A percentile compares a stretch with the other conserved stretches of the same genome.
Evolutionary conservation across 2,888 invertebrate genomes (phyloP).

Genomic region (Scotopteryx bipunctaria): DNA sequence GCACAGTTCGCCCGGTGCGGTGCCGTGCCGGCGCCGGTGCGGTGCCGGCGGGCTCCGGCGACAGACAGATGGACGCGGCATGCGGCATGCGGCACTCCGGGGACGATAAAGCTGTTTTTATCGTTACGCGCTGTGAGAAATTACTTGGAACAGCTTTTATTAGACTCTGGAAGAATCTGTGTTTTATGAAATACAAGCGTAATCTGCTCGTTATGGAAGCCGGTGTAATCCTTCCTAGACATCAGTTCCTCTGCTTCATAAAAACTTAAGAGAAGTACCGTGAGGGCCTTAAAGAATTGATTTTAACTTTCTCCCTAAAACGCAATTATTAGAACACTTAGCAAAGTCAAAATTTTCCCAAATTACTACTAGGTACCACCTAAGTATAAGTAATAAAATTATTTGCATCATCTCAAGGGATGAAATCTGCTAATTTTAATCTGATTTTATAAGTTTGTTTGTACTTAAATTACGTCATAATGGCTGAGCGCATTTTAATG

Average conservation of each 20-base stretch:
- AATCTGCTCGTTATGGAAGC: neutral
- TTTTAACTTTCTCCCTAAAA: no score
- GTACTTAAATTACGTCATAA: no score
- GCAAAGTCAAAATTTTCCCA: no score
- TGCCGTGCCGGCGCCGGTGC: neutral
- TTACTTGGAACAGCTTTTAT: constrained; percentile 17
- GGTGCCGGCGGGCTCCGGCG: neutral
- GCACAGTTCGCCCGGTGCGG: neutral
- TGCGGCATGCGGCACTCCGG: constrained; percentile 13
- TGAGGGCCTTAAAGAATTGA: no score
- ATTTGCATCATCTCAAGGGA: no score
- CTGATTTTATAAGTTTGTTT: no score
- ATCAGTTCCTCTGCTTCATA: neutral
- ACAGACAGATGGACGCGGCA: constrained; percentile 16
- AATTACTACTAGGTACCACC: no score
- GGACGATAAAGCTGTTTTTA: constrained; percentile 19
- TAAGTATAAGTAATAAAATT: no score
- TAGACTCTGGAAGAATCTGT: constrained; percentile 3
- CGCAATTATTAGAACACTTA: no score
- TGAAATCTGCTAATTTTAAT: no score
- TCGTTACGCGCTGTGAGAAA: constrained; percentile 16
- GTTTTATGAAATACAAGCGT: constrained; percentile 4
- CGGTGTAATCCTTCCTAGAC: neutral
- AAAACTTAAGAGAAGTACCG: no score
- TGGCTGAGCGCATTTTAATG: no score